Evolutionary conservation across 2,113 vertebrate genomes (phyloP), one percentile per base, ranked within the genome.

Genomic region (Papio anubis): DNA sequence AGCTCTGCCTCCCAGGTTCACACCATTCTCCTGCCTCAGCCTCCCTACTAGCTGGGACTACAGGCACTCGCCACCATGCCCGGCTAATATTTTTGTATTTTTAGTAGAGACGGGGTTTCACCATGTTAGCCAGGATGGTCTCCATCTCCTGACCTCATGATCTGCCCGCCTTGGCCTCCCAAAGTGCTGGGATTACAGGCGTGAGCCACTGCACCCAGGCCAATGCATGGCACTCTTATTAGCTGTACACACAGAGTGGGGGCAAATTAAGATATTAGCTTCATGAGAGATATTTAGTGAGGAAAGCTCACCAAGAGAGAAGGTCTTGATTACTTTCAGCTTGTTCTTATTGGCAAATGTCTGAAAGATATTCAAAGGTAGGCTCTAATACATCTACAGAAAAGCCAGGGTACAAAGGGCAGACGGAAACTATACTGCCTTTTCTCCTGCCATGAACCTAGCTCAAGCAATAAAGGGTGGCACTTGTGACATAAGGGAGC

Each of bases 161-260:
- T 55, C 52, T 55, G 52, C 52, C 52, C 52, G 6, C 52, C 52
- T 55, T 6, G 18, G 52, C 52, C 52, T 55, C 52, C 52, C 52
- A 55, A 55, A 55, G 6, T 55, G 52, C 52, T 55, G 52, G 52
- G 52, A 55, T 20, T 55, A 55, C 52, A 55, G 52, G 18, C 18
- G 0, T 55, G 18, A 55, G 52, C 52, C 52, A 55, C 52, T 2
- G 2, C 6, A 7, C 52, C 18, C 0, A 18, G 52, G 6, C 18
- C 6, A 55, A 55, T 55, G 25, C 6, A 17, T 14, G 13, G 20
- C 9, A 1, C 8, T 30, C 45, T 72, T 21, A 0, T 10, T 14
- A 27, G 48, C 1, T 13, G 13, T 2, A 50, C 27, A 16, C 9
- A n/a, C 79, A 48, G 38, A 72, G 16, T 14, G 25, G 12, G 93